phyloP scores from a whole-genome alignment of 2,797 vertebrate genomes.

The Simalia tracyae region DNA sequence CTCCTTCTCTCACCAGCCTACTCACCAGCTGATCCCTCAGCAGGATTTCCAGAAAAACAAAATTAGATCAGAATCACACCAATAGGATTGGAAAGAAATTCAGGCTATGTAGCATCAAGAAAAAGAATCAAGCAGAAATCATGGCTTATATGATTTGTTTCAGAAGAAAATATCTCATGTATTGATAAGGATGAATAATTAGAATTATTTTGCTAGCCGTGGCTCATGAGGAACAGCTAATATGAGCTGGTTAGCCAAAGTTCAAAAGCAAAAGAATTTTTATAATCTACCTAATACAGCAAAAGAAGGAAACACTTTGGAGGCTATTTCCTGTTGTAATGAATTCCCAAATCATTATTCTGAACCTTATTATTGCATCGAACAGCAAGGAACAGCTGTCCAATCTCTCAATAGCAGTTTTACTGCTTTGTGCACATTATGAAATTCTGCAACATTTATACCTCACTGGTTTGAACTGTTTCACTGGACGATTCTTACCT shows the following conservation, averaged over 20 bases:
- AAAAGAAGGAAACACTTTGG: background rate
- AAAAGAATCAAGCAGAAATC: background rate
- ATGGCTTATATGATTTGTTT: background rate
- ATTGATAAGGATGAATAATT: background rate
- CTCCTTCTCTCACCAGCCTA: constrained; percentile 27
- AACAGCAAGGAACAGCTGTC: background rate
- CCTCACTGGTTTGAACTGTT: background rate
- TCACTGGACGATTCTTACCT: background rate
- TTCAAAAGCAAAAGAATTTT: background rate
- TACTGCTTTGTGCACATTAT: background rate
- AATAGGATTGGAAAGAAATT: background rate
- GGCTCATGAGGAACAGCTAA: no score
- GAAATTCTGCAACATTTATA: background rate
- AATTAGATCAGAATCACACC: background rate
- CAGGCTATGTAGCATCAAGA: background rate
- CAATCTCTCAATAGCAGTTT: background rate
- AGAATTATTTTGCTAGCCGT: background rate
- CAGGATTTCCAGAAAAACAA: constrained; percentile 11
- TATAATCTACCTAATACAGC: background rate
- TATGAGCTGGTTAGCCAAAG: background rate
- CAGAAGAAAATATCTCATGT: background rate
- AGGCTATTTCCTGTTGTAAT: background rate
- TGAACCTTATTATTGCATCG: background rate
- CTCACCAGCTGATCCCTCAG: constrained; percentile 24
- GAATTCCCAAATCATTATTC: background rate